These are phyloP conservation scores for Lepidochrysops patricia DNA, from an alignment of 2,888 invertebrate genomes.

Conservation along the genomic window DNA sequence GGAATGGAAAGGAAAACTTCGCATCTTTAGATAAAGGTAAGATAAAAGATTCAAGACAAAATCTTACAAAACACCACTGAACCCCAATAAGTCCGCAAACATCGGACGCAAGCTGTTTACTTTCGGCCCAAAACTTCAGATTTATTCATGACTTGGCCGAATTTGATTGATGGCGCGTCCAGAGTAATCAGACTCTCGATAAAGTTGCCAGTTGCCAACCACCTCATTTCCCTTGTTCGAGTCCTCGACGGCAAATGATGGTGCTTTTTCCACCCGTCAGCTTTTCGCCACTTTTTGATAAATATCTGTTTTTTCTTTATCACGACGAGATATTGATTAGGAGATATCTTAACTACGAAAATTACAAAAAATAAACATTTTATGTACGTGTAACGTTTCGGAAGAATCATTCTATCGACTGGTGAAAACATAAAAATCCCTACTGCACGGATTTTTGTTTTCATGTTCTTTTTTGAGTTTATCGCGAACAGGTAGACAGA, in stretches of 20 bases:
- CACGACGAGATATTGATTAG: too few species aligned
- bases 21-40: too few species aligned
- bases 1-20: too few species aligned
- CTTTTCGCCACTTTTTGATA: constrained; percentile 16
- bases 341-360: too few species aligned
- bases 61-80: neutral
- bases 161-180: constrained; percentile 70
- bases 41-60: too few species aligned
- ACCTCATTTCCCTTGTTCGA: constrained; percentile 66
- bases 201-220: constrained; percentile 60
- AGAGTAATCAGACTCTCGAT: constrained; percentile 55
- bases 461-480: too few species aligned
- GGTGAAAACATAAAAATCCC: too few species aligned
- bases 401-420: too few species aligned
- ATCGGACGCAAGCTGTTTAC: constrained; percentile 23
- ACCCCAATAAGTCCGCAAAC: constrained; percentile 13
- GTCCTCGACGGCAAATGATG: constrained; percentile 41
- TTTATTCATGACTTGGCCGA: constrained; percentile 65
- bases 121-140: constrained; percentile 37
- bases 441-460: too few species aligned
- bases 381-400: too few species aligned
- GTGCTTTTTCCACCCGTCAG: constrained; percentile 36
- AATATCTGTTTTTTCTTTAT: neutral
- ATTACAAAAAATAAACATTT: too few species aligned
- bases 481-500: too few species aligned